phyloP scores from a whole-genome alignment of 1,140 invertebrate genomes.

The Nephila pilipes region DNA sequence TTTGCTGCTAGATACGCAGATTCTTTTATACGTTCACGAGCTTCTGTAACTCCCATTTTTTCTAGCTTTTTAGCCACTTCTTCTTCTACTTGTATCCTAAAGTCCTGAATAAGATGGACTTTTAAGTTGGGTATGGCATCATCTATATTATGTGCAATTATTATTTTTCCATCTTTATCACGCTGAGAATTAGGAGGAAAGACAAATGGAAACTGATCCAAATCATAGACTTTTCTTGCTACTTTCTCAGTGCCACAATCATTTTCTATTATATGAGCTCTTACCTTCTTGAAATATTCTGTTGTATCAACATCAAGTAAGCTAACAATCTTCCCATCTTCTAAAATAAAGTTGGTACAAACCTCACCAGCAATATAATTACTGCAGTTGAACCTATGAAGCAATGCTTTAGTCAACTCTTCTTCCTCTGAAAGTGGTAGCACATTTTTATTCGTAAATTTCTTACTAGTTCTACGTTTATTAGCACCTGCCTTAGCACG shows the following conservation, averaged over 20 bases:
- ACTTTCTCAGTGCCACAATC: background rate
- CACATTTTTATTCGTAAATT: background rate
- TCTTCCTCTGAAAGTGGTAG: background rate
- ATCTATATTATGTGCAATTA: no score
- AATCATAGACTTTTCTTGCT: background rate
- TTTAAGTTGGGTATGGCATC: no score
- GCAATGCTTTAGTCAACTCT: background rate
- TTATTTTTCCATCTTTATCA: background rate
- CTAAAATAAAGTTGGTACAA: background rate
- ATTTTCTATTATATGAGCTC: background rate
- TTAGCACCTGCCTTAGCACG: no score
- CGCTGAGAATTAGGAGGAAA: background rate
- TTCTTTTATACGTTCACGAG: no score
- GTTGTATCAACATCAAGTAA: background rate
- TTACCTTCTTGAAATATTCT: constrained; percentile 1
- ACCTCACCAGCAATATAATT: background rate
- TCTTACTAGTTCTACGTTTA: no score
- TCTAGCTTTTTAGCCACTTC: no score
- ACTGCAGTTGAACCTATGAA: background rate
- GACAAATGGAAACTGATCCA: background rate
- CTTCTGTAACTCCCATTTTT: no score
- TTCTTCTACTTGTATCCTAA: no score
- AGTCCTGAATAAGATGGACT: no score
- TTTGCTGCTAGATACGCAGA: no score
- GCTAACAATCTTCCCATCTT: constrained; percentile 9